Base-by-base conservation (phyloP, 2,113 vertebrate genomes). In the Budorcas taxicolor region DNA sequence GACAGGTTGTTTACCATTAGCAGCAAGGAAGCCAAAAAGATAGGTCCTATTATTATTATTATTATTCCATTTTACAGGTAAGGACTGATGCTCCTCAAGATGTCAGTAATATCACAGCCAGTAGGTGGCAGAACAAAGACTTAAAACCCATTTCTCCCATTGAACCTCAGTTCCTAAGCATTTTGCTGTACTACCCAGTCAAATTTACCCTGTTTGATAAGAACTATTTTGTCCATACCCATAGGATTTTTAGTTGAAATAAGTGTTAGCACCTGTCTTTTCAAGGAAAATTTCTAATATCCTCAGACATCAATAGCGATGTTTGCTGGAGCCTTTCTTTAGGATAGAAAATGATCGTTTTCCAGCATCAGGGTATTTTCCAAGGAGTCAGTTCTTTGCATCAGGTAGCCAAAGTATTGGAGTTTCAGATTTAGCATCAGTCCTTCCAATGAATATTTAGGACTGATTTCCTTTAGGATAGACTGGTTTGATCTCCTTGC, bases 81-180 rank as follows among this genome's bases (percentile, higher is more conserved):
- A 93, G 47, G 17, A 92, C 91, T 21, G 52, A 92, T 21, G n/a
- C 15, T 84, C 85, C 52, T 45, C 33, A 29, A 71, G 50, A 87
- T 87, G 55, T 92, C 21, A 23, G 19, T 85, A 15, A 60, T 62
- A 23, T 87, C 76, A 94, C 31, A 95, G 71, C 80, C 90, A 91
- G 25, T 40, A 88, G 55, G 45, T 45, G 52, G 52, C 64, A 94
- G 50, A 94, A 86, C 45, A 81, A 53, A 84, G 55, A 80, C 84
- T 96, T 91, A 96, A 96, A 91, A 83, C 21, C n/a, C 67, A 67
- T 89, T 27, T 97, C 87, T 92, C 52, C 90, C 58, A 90, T 9
- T 88, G 57, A 95, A 57, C 55, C 80, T 83, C 43, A 88, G 43
- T 40, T 82, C 9, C 31, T 78, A 71, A 96, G 27, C 36, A 60